phyloP scores from a whole-genome alignment of 2,888 invertebrate species.

The Aleiodes alternator region DNA sequence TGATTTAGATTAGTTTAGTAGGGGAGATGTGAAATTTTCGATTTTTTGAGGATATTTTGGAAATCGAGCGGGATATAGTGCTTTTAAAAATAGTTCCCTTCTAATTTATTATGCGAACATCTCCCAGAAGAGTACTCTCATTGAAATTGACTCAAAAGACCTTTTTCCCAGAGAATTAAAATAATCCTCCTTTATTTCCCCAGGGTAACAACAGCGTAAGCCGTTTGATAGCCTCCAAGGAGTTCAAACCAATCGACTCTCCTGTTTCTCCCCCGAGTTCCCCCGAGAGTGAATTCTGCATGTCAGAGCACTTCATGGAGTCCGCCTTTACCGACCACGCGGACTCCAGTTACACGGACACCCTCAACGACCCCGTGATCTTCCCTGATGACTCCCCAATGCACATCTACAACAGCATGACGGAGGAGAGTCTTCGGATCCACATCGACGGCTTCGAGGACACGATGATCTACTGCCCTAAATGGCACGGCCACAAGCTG shows the following conservation, averaged over 20 bases:
- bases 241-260: slow-evolving; percentile 51
- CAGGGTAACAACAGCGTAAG: slow-evolving; percentile 55
- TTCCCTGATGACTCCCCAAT: slow-evolving; percentile 78
- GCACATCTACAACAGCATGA: slow-evolving; percentile 80
- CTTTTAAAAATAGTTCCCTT: no score
- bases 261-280: slow-evolving; percentile 63
- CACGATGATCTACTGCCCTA: slow-evolving; percentile 81
- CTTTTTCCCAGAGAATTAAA: not conserved
- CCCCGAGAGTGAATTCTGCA: slow-evolving; percentile 61
- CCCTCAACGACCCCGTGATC: slow-evolving; percentile 69
- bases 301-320: slow-evolving; percentile 77
- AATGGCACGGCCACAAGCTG: slow-evolving; percentile 80
- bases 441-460: slow-evolving; percentile 81
- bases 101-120: no score
- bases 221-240: slow-evolving; percentile 58
- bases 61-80: no score
- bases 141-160: no score
- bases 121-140: no score
- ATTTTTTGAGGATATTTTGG: slow-evolving; percentile 23
- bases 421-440: slow-evolving; percentile 82
- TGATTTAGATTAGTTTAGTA: no score
- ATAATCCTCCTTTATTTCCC: slow-evolving; percentile 37
- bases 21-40: no score
- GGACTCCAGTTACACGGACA: slow-evolving; percentile 48
- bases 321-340: slow-evolving; percentile 75